A percentile compares a stretch with the other conserved stretches of the same genome.
These are phyloP conservation scores for Oxyscelio sp. DNA, from an alignment of 2,888 invertebrate species.

Conservation along the genomic window DNA sequence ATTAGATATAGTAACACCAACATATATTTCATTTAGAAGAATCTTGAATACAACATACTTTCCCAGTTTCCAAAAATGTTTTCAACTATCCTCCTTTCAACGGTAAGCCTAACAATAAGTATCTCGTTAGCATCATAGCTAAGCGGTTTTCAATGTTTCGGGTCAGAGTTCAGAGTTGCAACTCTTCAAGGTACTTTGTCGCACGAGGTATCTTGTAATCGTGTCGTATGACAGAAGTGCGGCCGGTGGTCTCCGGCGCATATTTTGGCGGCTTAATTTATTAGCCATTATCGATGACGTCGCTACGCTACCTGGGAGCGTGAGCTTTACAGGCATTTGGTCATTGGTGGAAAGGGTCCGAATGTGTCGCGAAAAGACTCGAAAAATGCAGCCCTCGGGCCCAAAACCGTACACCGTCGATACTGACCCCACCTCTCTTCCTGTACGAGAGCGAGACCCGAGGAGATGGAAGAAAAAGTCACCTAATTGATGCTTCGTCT, in stretches of 20 bases:
- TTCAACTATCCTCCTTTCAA: background rate
- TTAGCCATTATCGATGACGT: conserved; percentile 87
- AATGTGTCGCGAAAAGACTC: conserved; percentile 61
- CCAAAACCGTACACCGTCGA: conserved; percentile 64
- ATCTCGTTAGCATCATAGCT: conserved; percentile 66
- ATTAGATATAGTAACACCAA: too few relatives aligned
- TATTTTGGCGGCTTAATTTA: conserved; percentile 85
- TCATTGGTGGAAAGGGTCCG: conserved; percentile 32
- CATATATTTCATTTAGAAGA: too few relatives aligned
- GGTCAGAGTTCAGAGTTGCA: conserved; percentile 57
- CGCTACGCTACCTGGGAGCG: conserved; percentile 84
- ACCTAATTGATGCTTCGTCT: conserved; percentile 92
- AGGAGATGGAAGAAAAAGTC: conserved; percentile 88
- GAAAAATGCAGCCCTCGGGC: conserved; percentile 70
- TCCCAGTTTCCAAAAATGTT: too few relatives aligned
- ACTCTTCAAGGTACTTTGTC: conserved; percentile 52
- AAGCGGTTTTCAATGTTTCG: conserved; percentile 75
- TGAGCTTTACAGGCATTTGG: conserved; percentile 71
- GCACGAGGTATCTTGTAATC: conserved; percentile 71
- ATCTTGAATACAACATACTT: too few relatives aligned
- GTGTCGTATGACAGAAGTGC: conserved; percentile 77
- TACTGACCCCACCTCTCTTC: conserved; percentile 47
- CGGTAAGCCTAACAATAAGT: conserved; percentile 59
- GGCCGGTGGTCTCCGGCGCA: conserved; percentile 83
- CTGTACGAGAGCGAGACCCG: conserved; percentile 20